Conservation (phyloP, 1,140 invertebrate species). For the Elysia chlorotica region DNA sequence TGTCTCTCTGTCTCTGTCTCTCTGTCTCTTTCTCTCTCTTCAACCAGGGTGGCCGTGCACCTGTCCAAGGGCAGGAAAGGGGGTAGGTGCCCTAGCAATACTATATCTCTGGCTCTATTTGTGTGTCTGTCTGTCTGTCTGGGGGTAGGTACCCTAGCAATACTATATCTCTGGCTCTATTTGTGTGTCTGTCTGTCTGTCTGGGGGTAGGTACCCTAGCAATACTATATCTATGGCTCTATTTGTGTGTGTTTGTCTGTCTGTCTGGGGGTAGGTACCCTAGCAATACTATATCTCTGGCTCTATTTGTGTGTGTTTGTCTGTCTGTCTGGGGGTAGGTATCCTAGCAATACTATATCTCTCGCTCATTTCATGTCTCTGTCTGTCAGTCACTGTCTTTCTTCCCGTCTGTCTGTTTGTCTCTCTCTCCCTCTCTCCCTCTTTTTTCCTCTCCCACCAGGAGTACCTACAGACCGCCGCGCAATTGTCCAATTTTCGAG, state of each 20-base stretch:
- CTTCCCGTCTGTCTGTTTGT: not conserved
- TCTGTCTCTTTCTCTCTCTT: not conserved
- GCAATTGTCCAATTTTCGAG: not conserved
- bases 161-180: not conserved
- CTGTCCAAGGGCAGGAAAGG: constrained; percentile 76
- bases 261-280: constrained; percentile 72
- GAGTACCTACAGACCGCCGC: constrained; percentile 59
- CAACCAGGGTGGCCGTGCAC: constrained; percentile 72
- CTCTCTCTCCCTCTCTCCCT: constrained; percentile 10
- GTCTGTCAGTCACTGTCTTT: not conserved
- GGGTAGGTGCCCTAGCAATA: constrained; percentile 65
- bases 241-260: constrained; percentile 71
- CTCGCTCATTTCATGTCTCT: not conserved
- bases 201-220: constrained; percentile 31
- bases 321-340: not conserved
- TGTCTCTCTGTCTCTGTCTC: constrained; percentile 2
- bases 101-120: not conserved
- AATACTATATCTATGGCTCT: not conserved
- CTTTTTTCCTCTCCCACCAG: no score
- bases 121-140: constrained; percentile 3
- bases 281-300: no score
- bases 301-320: not conserved
- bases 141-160: not conserved
- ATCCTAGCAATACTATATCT: not conserved
- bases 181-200: not conserved